Conservation (phyloP, 2,797 vertebrate species). For the Cirrhinus molitorella region DNA sequence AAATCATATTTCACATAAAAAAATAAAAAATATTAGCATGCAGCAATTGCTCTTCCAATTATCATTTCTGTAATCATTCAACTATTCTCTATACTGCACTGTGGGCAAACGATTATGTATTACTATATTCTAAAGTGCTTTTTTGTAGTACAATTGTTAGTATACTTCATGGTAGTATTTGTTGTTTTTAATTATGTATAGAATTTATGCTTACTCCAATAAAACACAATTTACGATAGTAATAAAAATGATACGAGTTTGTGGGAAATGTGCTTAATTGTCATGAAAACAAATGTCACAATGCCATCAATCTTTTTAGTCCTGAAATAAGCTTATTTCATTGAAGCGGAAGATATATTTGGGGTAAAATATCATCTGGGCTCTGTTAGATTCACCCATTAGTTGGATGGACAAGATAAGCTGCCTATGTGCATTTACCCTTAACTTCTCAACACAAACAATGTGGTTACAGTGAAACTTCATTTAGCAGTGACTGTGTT, state of each 20-base stretch:
- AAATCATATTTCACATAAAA: not conserved
- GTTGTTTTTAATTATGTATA: not conserved
- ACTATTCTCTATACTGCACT: not conserved
- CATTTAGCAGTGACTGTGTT: not conserved
- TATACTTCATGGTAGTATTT: not conserved
- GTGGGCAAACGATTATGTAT: not conserved
- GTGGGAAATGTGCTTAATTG: not conserved
- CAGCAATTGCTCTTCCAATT: not conserved
- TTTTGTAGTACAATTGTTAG: not conserved
- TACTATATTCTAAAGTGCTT: not conserved
- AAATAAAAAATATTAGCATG: not conserved
- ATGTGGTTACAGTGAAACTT: not conserved
- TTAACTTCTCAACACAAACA: constrained; percentile 1
- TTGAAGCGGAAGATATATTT: too few species aligned
- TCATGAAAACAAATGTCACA: not conserved
- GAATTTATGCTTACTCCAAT: not conserved
- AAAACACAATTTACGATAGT: not conserved
- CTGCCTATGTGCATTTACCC: too few species aligned
- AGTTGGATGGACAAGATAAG: not conserved
- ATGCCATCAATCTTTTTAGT: not conserved
- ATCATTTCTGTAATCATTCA: not conserved
- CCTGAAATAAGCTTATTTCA: not conserved
- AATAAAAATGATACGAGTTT: not conserved
- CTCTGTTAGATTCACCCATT: not conserved
- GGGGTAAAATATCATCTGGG: not conserved